Evolutionary conservation across 2,888 invertebrate species (phyloP).

Genomic region (Alloscopus bannaensis): DNA sequence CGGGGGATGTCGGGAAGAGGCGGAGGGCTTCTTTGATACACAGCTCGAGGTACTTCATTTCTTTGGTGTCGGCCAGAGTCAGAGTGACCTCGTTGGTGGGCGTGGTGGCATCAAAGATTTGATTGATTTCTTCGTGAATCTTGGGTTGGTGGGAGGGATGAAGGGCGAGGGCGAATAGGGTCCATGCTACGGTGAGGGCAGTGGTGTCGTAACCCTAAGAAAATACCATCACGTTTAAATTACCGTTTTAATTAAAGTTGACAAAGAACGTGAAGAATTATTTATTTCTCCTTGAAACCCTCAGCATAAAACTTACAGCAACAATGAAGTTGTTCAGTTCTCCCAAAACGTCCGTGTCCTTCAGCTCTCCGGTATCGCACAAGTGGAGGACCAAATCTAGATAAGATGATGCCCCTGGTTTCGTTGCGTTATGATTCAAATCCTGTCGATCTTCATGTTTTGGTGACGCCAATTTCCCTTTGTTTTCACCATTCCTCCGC

Average conservation of each 20-base stretch:
- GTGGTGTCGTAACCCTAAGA: conserved; percentile 53
- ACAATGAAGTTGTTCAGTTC: conserved; percentile 58
- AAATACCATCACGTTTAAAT: neutral
- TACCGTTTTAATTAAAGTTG: neutral
- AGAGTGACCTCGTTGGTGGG: neutral
- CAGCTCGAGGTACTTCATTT: conserved; percentile 72
- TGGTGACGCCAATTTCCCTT: no score
- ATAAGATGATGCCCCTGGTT: conserved; percentile 9
- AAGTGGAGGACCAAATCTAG: conserved; percentile 53
- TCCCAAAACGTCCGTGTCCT: conserved; percentile 35
- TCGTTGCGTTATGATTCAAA: neutral
- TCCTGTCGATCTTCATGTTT: neutral
- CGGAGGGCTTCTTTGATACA: conserved; percentile 76
- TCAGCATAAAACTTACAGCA: neutral
- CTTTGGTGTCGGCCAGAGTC: neutral
- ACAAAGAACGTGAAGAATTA: neutral
- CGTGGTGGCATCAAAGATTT: neutral
- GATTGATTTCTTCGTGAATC: conserved; percentile 75
- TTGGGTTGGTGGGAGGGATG: conserved; percentile 73
- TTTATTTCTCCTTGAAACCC: no score
- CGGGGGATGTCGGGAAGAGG: conserved; percentile 75
- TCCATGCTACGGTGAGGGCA: conserved; percentile 58
- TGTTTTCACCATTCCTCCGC: neutral
- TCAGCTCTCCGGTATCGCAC: conserved; percentile 26
- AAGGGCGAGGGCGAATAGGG: conserved; percentile 57